Evolutionary conservation across 2,113 vertebrate species (phyloP).

Genomic region (Psettodes erumei): DNA sequence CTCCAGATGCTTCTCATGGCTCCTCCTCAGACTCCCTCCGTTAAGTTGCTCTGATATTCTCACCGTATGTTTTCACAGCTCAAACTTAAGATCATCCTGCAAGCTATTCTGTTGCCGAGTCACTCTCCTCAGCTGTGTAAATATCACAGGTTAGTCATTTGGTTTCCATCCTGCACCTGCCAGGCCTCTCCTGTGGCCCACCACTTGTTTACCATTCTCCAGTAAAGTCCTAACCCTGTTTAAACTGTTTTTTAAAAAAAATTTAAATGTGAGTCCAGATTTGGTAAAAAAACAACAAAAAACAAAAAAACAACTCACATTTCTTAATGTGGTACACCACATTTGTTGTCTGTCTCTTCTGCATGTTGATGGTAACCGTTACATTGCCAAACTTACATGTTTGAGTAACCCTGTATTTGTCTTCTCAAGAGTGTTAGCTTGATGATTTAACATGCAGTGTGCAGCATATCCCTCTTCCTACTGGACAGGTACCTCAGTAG

Average conservation of each 20-base stretch:
- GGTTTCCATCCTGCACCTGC: not conserved
- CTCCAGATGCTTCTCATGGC: slow-evolving; percentile 20
- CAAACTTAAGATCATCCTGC: not conserved
- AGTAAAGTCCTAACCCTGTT: not conserved
- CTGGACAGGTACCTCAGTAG: not conserved
- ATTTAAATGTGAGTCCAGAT: not conserved
- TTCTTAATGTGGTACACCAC: not conserved
- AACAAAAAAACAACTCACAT: too few species aligned
- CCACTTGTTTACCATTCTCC: not conserved
- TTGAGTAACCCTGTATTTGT: too few species aligned
- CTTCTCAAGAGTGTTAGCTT: too few species aligned
- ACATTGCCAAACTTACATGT: too few species aligned
- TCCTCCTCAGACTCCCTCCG: not conserved
- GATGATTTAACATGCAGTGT: not conserved
- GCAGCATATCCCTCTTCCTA: not conserved
- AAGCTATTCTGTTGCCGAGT: not conserved
- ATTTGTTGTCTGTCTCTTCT: not conserved
- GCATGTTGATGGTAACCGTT: not conserved
- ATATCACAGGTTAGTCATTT: not conserved
- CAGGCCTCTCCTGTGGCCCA: not conserved
- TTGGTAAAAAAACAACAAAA: too few species aligned
- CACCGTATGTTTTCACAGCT: not conserved
- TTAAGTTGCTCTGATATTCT: not conserved
- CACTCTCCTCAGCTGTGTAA: not conserved
- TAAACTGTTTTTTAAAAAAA: not conserved